A percentile compares a stretch with the other conserved stretches of the same genome.
Evolutionary conservation across 2,113 vertebrate species (phyloP).

Genomic region (Gnathonemus longibarbis): DNA sequence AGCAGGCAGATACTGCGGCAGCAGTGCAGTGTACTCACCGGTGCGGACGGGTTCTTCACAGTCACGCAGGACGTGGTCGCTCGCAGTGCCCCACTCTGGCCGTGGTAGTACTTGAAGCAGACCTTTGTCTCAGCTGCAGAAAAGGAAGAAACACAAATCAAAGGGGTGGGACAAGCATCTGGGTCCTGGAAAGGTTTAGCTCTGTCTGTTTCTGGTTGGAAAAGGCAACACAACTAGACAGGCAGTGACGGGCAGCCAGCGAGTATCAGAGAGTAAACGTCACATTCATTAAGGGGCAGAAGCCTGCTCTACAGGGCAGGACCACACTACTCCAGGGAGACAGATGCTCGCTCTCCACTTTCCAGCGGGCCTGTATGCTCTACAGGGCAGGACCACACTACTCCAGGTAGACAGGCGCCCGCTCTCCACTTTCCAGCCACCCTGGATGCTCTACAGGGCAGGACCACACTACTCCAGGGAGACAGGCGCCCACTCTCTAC

Average conservation of each 20-base stretch:
- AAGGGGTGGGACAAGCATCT: neutral
- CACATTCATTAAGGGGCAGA: neutral
- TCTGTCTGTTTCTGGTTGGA: neutral
- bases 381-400: too few relatives aligned
- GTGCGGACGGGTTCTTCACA: conserved; percentile 74
- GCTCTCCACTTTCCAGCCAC: too few relatives aligned
- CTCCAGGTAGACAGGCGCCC: too few relatives aligned
- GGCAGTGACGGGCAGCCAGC: neutral
- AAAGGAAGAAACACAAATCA: conserved; percentile 9
- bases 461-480: too few relatives aligned
- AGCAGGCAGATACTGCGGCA: neutral
- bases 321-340: too few relatives aligned
- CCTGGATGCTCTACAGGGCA: too few relatives aligned
- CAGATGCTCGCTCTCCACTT: neutral
- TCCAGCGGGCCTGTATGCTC: neutral
- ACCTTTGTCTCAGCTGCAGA: conserved; percentile 82
- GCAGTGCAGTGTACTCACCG: conserved; percentile 61
- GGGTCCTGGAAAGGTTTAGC: neutral
- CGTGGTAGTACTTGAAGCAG: conserved; percentile 89
- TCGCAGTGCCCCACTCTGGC: conserved; percentile 72
- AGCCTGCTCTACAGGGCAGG: neutral
- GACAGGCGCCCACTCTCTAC: too few relatives aligned
- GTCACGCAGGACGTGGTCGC: conserved; percentile 80
- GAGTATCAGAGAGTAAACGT: neutral
- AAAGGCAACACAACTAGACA: neutral